phyloP scores from a whole-genome alignment of 2,113 vertebrate species.

The Tragulus kanchil region DNA sequence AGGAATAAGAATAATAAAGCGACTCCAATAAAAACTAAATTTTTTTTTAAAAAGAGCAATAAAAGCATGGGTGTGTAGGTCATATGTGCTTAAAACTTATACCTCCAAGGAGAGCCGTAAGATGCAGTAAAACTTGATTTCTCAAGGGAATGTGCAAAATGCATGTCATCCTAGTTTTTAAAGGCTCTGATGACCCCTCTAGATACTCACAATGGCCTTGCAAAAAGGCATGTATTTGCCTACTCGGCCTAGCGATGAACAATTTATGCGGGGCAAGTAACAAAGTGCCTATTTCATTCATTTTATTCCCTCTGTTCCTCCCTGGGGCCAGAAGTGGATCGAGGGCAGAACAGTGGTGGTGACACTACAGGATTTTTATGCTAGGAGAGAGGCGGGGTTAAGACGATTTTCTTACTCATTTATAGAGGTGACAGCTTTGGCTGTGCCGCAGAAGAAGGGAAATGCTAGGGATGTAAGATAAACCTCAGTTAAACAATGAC shows the following conservation, averaged over 20 bases:
- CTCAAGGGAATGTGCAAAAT: slow-evolving; percentile 31
- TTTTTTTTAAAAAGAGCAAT: not conserved
- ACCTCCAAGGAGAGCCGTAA: not conserved
- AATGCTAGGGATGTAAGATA: not conserved
- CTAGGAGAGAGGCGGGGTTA: not conserved
- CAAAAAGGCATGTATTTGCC: not conserved
- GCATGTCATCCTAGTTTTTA: slow-evolving; percentile 47
- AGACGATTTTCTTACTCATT: not conserved
- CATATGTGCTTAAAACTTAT: not conserved
- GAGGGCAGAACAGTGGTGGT: not conserved
- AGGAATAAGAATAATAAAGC: not conserved
- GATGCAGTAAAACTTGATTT: slow-evolving; percentile 34
- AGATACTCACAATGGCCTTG: slow-evolving; percentile 18
- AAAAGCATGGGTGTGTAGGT: not conserved
- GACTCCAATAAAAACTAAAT: not conserved
- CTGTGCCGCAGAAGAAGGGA: not conserved
- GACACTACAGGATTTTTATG: not conserved
- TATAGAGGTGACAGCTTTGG: not conserved
- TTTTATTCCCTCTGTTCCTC: not conserved
- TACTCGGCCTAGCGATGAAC: not conserved
- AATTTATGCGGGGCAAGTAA: slow-evolving; percentile 11
- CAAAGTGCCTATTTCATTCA: not conserved
- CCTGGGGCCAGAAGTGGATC: not conserved
- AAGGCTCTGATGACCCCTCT: not conserved
- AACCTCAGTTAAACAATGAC: not conserved